These are phyloP conservation scores for Eospalax fontanierii DNA, from an alignment of 2,797 vertebrate genomes.

Conservation along the genomic window DNA sequence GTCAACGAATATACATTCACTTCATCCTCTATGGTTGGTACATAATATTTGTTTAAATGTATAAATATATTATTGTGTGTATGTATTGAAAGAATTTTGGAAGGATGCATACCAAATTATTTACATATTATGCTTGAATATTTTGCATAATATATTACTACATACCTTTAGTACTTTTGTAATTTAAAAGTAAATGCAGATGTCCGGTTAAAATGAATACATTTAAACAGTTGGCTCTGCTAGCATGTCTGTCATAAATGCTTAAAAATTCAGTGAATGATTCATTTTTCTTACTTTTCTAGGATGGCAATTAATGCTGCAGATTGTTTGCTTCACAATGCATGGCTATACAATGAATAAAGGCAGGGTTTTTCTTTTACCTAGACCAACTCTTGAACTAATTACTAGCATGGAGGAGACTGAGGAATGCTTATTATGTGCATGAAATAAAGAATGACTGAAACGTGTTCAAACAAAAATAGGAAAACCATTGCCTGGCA, in stretches of 20 bases:
- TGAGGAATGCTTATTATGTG: background rate
- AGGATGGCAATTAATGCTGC: conserved; percentile 3
- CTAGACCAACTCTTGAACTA: background rate
- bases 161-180: background rate
- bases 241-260: background rate
- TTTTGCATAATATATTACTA: conserved; percentile 7
- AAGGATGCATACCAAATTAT: conserved; percentile 15
- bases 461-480: conserved; percentile 21
- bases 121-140: conserved; percentile 1
- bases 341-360: background rate
- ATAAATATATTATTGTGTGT: background rate
- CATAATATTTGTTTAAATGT: conserved; percentile 14
- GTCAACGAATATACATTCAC: background rate
- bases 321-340: background rate
- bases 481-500: background rate
- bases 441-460: background rate
- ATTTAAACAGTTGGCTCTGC: background rate
- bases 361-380: background rate
- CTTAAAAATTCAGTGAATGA: background rate
- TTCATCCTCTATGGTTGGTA: background rate
- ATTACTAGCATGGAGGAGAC: background rate
- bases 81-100: background rate
- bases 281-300: conserved; percentile 8
- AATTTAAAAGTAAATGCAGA: conserved; percentile 36
- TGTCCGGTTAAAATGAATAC: background rate